Evolutionary conservation across 2,888 invertebrate genomes (phyloP), one percentile per base, ranked within the genome.

Genomic region (Sphinx pinastri): DNA sequence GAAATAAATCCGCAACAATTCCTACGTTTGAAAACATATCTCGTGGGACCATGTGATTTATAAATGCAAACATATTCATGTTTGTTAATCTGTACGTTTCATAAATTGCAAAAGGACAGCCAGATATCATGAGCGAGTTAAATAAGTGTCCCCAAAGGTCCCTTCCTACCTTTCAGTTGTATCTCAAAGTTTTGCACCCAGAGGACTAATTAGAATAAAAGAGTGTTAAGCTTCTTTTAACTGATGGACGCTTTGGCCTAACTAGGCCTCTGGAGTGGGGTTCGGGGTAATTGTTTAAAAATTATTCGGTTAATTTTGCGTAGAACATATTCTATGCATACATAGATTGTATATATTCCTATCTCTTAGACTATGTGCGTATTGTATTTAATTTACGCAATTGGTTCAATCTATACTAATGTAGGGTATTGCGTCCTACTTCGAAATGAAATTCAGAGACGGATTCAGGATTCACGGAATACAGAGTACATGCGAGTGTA

Each of bases 201-300:
- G 72, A 80, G 84, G 89, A 79, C 84, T 91, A 91, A 92, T 92
- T 91, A 91, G 87, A 89, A 88, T 90, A 89, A 90, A 92, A 91
- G 88, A 89, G 90, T 90, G 90, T 88, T 88, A 89, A 90, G 91
- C 86, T 90, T 88, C 77, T 77, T 79, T 77, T 83, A 85, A 88
- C 85, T 86, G 87, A 86, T 83, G 84, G 84, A 81, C 84, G 82
- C 79, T 86, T 88, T 83, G 83, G 84, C 78, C 76, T 82, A 68
- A 25, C 31, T 55, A 25, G 31, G 52, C 59, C 63, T 12, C 63
- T 13, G 19, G 60, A 60, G 60, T 45, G n/a, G 60, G 19, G 13
- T 63, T 49, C 13, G 2, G 47, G 47, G 19, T 63, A 63, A 63
- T 63, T 63, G 47, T 49, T 63, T 63, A 7, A 19, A 49, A 63